Percentiles rank a stretch among this genome's conserved stretches.
Conservation (phyloP, 1,140 invertebrate species). For the Cydia strobilella region DNA sequence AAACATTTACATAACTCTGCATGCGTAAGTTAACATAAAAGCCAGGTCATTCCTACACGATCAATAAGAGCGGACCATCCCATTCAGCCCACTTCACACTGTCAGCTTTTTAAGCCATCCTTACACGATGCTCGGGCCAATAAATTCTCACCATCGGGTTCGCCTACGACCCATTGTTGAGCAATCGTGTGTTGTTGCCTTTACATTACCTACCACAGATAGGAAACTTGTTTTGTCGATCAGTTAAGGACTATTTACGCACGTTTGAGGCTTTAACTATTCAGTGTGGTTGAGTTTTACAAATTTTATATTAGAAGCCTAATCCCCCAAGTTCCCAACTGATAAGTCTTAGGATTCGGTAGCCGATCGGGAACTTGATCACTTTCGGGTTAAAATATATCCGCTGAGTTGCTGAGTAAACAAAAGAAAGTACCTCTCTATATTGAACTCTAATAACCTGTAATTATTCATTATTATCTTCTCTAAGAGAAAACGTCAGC, state of each 20-base stretch:
- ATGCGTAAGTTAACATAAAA: neutral
- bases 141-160: constrained; percentile 48
- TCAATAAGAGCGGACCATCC: constrained; percentile 5
- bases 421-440: neutral
- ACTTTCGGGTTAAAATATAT: neutral
- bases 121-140: constrained; percentile 38
- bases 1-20: neutral
- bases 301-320: neutral
- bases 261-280: constrained; percentile 8
- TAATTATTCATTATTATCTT: neutral
- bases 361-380: neutral
- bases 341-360: neutral
- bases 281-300: neutral
- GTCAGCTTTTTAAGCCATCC: constrained; percentile 25
- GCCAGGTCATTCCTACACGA: neutral
- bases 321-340: too few species aligned
- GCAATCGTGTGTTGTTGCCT: constrained; percentile 35
- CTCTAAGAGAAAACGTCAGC: neutral
- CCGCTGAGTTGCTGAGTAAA: neutral
- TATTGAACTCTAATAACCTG: neutral
- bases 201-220: constrained; percentile 46
- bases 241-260: constrained; percentile 28
- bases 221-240: constrained; percentile 28
- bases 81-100: constrained; percentile 16
- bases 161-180: constrained; percentile 64